phyloP scores from a whole-genome alignment of 2,888 invertebrate species.

The Cenopis cana region DNA sequence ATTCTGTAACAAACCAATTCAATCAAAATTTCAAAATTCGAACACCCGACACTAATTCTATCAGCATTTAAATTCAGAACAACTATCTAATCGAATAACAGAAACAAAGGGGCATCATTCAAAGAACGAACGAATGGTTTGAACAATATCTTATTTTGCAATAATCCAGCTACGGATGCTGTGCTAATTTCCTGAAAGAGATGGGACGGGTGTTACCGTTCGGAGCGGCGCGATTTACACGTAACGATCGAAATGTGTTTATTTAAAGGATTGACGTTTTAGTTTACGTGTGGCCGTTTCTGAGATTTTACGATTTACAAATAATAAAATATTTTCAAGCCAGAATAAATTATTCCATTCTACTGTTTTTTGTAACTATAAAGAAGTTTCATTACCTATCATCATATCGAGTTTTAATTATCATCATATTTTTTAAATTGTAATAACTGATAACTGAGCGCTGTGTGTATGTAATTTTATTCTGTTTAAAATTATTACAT shows the following conservation, averaged over 20 bases:
- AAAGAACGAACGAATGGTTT: conserved; percentile 75
- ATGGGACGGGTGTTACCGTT: conserved; percentile 69
- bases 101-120: conserved; percentile 76
- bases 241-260: conserved; percentile 54
- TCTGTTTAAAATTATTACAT: neutral
- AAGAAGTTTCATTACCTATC: too few species aligned
- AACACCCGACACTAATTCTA: conserved; percentile 18
- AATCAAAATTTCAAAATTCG: conserved; percentile 29
- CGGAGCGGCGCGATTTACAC: conserved; percentile 65
- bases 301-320: neutral
- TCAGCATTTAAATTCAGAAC: conserved; percentile 56
- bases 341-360: too few species aligned
- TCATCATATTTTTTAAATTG: neutral
- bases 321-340: neutral
- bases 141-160: conserved; percentile 84
- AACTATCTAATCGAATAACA: conserved; percentile 45
- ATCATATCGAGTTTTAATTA: neutral
- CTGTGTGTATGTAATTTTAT: neutral
- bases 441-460: neutral
- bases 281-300: conserved; percentile 4
- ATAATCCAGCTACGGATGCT: conserved; percentile 78
- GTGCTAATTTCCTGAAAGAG: conserved; percentile 83
- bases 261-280: conserved; percentile 26
- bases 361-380: neutral
- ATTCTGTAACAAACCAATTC: neutral